Evolutionary conservation across 2,797 vertebrate genomes (phyloP), one percentile per base, ranked within the genome.

Genomic region (Melanotaenia parkinsoni): DNA sequence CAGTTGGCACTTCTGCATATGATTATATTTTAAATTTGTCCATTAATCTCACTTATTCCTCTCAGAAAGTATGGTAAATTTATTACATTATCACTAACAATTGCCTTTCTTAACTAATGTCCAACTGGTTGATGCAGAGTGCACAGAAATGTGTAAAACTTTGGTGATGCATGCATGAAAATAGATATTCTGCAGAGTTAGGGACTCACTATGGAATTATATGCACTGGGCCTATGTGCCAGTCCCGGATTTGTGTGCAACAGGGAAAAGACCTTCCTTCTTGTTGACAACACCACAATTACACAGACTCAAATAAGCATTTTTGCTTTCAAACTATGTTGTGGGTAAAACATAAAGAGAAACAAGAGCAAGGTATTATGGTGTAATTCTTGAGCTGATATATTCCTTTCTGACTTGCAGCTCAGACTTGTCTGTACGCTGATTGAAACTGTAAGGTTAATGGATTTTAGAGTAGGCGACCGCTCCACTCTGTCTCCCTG

Each of bases 391-490:
- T 76, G 38, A 72, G 74, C 78, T 76, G 76, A 80, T 74, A 66
- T 47, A n/a, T 51, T 85, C 80, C 76, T 84, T 78, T 91, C 77
- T 72, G 77, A 88, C 87, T 86, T 45, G 3, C 53, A 74, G 82
- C 83, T 88, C 79, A 76, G 85, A 86, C 82, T 87, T 86, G 87
- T 86, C 86, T 82, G 75, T 67, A 35, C 59, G 60, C 89, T 89
- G 88, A 91, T 88, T 90, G 89, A 88, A 91, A 91, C 85, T 87
- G 86, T 91, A 87, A 91, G 89, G 90, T 92, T 92, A 92, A 92
- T 92, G 90, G 91, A 91, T 92, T 89, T 92, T 89, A 91, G 91
- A 92, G 91, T 91, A 89, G 89, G 82, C 85, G 83, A 89, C 80
- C 77, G 82, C 90, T 89, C 88, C 85, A 90, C 87, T 91, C 88